Evolutionary conservation across 1,140 invertebrate species (phyloP).

Genomic region (Sycobia sp.): DNA sequence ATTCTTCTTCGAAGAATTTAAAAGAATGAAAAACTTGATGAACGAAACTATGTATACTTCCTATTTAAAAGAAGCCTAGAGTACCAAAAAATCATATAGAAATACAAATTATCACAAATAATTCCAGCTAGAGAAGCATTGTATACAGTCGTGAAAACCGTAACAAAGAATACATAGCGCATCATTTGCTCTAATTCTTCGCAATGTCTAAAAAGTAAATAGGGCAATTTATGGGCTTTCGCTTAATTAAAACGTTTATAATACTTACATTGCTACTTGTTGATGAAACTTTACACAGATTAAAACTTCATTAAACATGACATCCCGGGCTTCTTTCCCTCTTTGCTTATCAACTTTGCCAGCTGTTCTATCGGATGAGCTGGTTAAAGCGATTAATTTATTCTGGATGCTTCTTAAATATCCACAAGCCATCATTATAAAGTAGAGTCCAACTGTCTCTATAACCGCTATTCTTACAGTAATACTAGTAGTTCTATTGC

Average conservation of each 20-base stretch:
- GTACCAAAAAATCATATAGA: too few species aligned
- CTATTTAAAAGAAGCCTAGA: too few species aligned
- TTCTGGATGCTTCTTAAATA: background rate
- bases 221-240: too few species aligned
- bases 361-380: background rate
- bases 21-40: too few species aligned
- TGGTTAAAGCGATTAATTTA: background rate
- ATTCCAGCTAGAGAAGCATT: constrained; percentile 6
- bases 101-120: too few species aligned
- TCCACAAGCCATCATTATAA: constrained; percentile 22
- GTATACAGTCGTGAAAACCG: background rate
- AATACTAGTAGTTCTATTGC: background rate
- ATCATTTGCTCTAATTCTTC: background rate
- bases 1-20: too few species aligned
- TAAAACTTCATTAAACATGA: background rate
- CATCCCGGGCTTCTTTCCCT: background rate
- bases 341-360: background rate
- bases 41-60: too few species aligned
- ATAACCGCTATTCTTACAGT: background rate
- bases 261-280: constrained; percentile 8
- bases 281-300: constrained; percentile 7
- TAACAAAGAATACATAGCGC: background rate
- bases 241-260: background rate
- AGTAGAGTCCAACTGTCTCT: background rate
- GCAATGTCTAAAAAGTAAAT: too few species aligned